phyloP scores from a whole-genome alignment of 2,113 vertebrate species.

The Rhinolophus ferrumequinum region DNA sequence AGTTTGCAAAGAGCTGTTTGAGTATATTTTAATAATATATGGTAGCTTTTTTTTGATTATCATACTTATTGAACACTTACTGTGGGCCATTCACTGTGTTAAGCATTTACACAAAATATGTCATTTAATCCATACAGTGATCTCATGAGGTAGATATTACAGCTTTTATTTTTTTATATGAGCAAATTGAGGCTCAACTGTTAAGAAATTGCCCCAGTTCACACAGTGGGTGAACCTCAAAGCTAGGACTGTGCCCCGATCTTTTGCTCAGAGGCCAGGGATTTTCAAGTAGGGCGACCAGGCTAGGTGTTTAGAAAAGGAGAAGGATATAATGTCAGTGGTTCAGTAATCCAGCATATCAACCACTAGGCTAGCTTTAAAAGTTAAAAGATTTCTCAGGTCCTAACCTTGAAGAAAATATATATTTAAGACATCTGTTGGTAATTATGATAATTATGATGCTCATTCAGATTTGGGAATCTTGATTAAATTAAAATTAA shows the following conservation, averaged over 20 bases:
- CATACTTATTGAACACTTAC: not conserved
- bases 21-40: not conserved
- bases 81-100: not conserved
- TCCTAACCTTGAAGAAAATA: not conserved
- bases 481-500: slow-evolving; percentile 22
- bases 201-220: not conserved
- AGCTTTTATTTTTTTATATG: not conserved
- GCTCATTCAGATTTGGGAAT: not conserved
- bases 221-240: not conserved
- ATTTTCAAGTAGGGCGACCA: not conserved
- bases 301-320: not conserved
- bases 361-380: not conserved
- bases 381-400: not conserved
- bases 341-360: not conserved
- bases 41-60: not conserved
- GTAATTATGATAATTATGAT: slow-evolving; percentile 25
- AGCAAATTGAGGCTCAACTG: not conserved
- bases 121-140: not conserved
- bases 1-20: slow-evolving; percentile 4
- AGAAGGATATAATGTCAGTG: not conserved
- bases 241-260: not conserved
- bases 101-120: not conserved
- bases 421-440: not conserved
- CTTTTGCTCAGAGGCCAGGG: not conserved
- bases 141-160: not conserved